Base-by-base conservation (phyloP, 2,888 invertebrate species). In the Argynnis bischoffii region DNA sequence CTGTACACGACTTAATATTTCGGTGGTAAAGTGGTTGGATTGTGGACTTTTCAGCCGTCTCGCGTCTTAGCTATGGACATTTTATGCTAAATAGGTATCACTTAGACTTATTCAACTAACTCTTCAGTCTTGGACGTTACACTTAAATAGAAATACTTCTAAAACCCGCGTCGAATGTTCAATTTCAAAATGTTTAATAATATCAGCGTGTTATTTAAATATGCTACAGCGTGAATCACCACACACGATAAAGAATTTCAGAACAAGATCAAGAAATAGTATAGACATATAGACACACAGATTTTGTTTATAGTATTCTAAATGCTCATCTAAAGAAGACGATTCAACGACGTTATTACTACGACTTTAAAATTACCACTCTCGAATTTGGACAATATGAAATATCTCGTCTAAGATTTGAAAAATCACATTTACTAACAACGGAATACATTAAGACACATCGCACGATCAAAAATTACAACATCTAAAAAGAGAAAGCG, bases 121-220 rank as follows among this genome's bases (percentile, higher is more conserved):
- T 88, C 90, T 91, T 92, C 92, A 92, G 92, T 92, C 92, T 92
- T 92, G 90, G 89, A 89, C 91, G 92, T 92, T 92, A 89, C 90
- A 87, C 92, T 92, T 91, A 92, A 88, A 88, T 91, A 90, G 86
- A 90, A 89, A 90, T 90, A 91, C 83, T 89, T 84, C 89, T 91
- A 88, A 80, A 89, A 86, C 92, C 92, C 92, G 92, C 92, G 92
- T 92, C 87, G 90, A 88, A 89, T 87, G 81, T 85, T 84, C 80
- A 79, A 77, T 74, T 76, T 78, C 79, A 75, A 81, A 81, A 79
- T 78, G 70, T 76, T 70, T 72, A 72, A 75, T 72, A 75, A 74
- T 76, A 76, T 76, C 78, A 80, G 81, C 79, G 78, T 83, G 79
- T 78, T 76, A 76, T 74, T 78, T 77, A 72, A 76, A 73, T 67